Evolutionary conservation across 2,888 invertebrate genomes (phyloP).

Genomic region (Gasteruption jaculator): DNA sequence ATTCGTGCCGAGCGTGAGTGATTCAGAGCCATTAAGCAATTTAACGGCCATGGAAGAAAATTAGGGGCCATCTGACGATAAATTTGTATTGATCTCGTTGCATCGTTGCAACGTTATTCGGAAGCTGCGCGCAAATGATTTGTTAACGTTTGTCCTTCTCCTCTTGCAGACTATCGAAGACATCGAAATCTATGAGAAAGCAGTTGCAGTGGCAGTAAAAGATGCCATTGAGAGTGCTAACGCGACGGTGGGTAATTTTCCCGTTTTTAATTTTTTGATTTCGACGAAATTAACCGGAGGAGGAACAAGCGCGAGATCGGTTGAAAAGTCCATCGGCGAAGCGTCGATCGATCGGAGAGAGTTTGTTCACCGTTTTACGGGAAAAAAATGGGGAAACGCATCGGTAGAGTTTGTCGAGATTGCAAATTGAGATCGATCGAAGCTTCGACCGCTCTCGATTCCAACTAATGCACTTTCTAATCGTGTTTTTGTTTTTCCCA

Average conservation of each 20-base stretch:
- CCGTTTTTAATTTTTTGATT: no score
- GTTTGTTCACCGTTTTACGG: no score
- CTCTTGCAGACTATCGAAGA: slow-evolving; percentile 44
- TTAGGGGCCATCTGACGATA: slow-evolving; percentile 49
- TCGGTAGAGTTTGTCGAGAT: no score
- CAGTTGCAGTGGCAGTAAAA: slow-evolving; percentile 46
- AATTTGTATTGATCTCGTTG: not conserved
- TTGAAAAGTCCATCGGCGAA: no score
- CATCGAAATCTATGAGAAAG: slow-evolving; percentile 47
- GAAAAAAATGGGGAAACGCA: no score
- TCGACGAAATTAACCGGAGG: no score
- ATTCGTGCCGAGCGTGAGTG: slow-evolving; percentile 31
- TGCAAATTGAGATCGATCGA: no score
- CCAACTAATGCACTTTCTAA: not conserved
- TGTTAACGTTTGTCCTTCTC: slow-evolving; percentile 4
- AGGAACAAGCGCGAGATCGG: no score
- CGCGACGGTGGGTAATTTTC: slow-evolving; percentile 43
- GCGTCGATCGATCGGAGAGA: no score
- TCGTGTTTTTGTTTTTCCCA: slow-evolving; percentile 10
- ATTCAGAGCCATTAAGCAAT: slow-evolving; percentile 35
- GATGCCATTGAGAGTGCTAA: slow-evolving; percentile 44
- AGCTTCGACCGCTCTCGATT: not conserved
- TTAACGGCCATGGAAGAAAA: slow-evolving; percentile 36
- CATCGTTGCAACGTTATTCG: slow-evolving; percentile 6
- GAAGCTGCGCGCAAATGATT: not conserved